Evolutionary conservation across 2,797 vertebrate genomes (phyloP).

Genomic region (Mallotus villosus): DNA sequence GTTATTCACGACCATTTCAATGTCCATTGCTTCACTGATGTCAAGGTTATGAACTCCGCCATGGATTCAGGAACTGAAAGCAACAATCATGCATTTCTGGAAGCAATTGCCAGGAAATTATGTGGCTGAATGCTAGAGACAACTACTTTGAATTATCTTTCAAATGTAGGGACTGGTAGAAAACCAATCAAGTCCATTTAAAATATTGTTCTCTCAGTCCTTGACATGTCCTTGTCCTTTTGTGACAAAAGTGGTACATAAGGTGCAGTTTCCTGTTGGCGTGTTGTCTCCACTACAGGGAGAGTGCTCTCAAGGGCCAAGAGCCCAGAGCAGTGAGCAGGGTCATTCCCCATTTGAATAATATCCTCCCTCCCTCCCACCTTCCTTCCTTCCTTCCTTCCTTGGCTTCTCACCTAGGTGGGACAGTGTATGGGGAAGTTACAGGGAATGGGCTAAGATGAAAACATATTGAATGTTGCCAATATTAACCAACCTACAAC

Average conservation of each 20-base stretch:
- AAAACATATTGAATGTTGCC: conserved; percentile 22
- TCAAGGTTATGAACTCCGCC: background rate
- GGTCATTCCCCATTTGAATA: conserved; percentile 32
- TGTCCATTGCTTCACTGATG: background rate
- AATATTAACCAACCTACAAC: conserved; percentile 14
- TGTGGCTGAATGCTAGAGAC: too few relatives aligned
- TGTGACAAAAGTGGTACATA: conserved; percentile 21
- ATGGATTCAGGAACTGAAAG: background rate
- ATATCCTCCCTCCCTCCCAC: conserved; percentile 20
- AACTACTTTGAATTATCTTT: too few relatives aligned
- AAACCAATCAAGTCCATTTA: too few relatives aligned
- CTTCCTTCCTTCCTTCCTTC: conserved; percentile 25
- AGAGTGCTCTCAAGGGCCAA: conserved; percentile 11
- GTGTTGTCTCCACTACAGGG: conserved; percentile 33
- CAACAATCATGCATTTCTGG: background rate
- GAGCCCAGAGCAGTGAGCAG: background rate
- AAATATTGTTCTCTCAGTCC: background rate
- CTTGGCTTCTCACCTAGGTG: conserved; percentile 39
- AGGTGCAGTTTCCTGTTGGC: conserved; percentile 35
- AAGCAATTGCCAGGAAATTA: too few relatives aligned
- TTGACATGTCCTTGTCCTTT: background rate
- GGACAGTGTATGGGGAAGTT: conserved; percentile 20
- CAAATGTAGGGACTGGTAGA: too few relatives aligned
- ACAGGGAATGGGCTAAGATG: conserved; percentile 30
- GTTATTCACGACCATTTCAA: background rate